phyloP scores from a whole-genome alignment of 2,113 vertebrate genomes.

The Microtus oregoni region DNA sequence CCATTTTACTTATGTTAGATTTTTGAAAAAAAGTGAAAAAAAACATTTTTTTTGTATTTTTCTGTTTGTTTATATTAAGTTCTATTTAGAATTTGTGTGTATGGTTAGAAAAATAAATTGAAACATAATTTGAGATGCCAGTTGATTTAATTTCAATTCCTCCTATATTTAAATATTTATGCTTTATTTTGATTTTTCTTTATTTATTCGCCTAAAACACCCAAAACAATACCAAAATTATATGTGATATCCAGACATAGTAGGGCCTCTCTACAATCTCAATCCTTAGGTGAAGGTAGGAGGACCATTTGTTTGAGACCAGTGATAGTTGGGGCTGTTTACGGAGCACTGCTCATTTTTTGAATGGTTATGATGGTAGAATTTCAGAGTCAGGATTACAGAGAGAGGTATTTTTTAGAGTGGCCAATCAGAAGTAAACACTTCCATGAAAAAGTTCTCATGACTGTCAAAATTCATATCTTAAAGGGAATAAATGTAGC shows the following conservation, averaged over 20 bases:
- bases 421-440: neutral
- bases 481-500: neutral
- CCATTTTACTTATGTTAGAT: neutral
- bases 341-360: neutral
- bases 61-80: neutral
- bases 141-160: neutral
- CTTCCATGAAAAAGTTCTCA: neutral
- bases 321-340: too few relatives aligned
- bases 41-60: neutral
- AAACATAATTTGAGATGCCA: neutral
- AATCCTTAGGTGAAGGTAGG: neutral
- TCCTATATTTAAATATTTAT: neutral
- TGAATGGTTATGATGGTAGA: neutral
- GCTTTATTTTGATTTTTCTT: neutral
- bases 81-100: neutral
- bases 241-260: neutral
- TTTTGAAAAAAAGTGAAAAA: neutral
- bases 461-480: neutral
- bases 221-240: neutral
- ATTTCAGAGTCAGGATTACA: neutral
- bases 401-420: neutral
- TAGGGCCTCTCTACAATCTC: neutral
- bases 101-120: neutral
- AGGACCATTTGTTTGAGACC: neutral
- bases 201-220: neutral